Base-by-base conservation (phyloP, 2,797 vertebrate species). In the Chiroxiphia lanceolata region DNA sequence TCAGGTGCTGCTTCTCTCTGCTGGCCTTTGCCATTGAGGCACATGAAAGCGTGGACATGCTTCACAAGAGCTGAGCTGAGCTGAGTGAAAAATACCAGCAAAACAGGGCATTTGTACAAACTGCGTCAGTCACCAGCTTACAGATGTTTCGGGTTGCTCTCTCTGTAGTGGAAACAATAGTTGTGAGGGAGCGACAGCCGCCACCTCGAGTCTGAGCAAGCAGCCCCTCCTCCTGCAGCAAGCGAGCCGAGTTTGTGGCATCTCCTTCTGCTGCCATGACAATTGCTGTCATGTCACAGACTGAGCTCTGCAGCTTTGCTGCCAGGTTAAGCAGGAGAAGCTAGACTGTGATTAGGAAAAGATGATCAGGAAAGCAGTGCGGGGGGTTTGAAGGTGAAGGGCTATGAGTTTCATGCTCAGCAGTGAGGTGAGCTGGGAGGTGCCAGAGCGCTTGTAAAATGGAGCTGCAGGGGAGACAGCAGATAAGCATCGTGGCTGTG, bases 211-310 rank as follows among this genome's bases (percentile, higher is more conserved):
- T 59, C 47, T 72, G 69, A 90, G 85, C 87, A 65, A 72, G 2
- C n/a, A 1, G 89, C 95, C 68, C 93, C 95, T 93, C 95, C 96
- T 96, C 83, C 91, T 89, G 94, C 95, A 91, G 95, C 74, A 82
- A 80, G 21, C 0, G 33, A 19, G 75, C 95, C 6, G 78, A 26
- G 44, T 42, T 81, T 47, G 91, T 90, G 90, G 78, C 95, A 56
- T 77, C 77, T 83, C 83, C 85, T 89, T 36, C 87, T 85, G 83
- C 93, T 90, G 77, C 91, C 71, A 6, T 75, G 71, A 94, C 81
- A 88, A 94, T 70, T 82, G 76, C 94, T 90, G 87, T 94, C 91
- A n/a, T 89, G 77, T 94, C 61, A 26, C 75, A 71, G 57, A 40
- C 68, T 89, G 22, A 92, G 92, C 86, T 93, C 34, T 17, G 74